phyloP scores from a whole-genome alignment of 2,888 invertebrate genomes.

The Temnothorax rugatulus region DNA sequence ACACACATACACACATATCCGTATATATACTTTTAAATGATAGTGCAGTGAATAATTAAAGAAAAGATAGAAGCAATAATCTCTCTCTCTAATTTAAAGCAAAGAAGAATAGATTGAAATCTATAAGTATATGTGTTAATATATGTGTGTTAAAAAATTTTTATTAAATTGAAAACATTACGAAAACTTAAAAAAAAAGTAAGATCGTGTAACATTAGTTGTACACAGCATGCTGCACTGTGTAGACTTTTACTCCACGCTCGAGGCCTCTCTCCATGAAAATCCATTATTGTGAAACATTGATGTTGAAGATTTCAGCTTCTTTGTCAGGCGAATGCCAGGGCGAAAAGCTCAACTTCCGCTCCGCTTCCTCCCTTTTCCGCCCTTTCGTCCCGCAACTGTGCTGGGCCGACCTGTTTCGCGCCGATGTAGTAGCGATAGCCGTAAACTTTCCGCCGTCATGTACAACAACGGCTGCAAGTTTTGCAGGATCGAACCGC shows the following conservation, averaged over 20 bases:
- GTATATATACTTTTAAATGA: neutral
- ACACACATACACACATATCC: neutral
- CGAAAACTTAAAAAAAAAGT: neutral
- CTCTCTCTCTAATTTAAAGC: constrained; percentile 2
- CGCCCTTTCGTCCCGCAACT: neutral
- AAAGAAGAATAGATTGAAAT: neutral
- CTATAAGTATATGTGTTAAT: neutral
- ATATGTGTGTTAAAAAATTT: neutral
- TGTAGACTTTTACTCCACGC: constrained; percentile 10
- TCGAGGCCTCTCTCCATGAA: constrained; percentile 44
- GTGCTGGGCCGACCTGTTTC: constrained; percentile 23
- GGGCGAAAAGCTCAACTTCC: constrained; percentile 62
- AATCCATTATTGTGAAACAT: constrained; percentile 67
- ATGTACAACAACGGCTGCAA: constrained; percentile 51
- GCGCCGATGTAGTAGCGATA: constrained; percentile 45
- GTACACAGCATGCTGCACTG: neutral
- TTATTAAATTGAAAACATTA: neutral
- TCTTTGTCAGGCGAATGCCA: constrained; percentile 59
- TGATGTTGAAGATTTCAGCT: constrained; percentile 68
- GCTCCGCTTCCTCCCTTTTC: constrained; percentile 55
- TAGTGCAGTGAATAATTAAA: no score
- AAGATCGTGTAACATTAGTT: neutral
- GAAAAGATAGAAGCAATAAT: neutral
- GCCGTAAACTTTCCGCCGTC: constrained; percentile 67
- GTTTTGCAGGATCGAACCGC: constrained; percentile 57